Conservation (phyloP, 2,113 vertebrate genomes). For the Lonchura striata region DNA sequence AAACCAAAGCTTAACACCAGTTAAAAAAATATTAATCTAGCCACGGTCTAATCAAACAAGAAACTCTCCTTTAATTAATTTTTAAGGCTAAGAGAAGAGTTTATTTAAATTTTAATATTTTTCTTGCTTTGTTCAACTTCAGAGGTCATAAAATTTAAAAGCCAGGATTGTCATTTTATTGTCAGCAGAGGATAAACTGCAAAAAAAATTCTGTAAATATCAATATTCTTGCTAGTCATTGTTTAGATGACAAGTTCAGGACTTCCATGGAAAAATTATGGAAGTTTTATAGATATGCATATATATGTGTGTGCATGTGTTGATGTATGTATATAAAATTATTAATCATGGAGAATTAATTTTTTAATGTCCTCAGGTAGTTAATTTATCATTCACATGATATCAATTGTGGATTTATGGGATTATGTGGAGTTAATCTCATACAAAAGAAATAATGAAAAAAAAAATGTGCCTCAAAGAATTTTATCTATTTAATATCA, state of each 20-base stretch:
- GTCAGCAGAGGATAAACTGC: fast-evolving
- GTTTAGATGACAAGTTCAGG: not conserved
- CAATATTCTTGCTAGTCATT: not conserved
- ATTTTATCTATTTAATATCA: not conserved
- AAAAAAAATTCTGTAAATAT: not conserved
- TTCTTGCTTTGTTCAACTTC: not conserved
- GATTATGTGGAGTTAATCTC: not conserved
- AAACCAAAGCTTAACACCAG: not conserved
- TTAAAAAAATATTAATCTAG: not conserved
- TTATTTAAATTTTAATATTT: not conserved
- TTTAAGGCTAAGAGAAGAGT: not conserved
- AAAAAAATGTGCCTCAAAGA: not conserved
- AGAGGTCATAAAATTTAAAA: not conserved
- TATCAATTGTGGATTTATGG: not conserved
- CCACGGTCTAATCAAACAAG: not conserved
- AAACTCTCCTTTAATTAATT: not conserved
- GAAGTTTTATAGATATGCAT: not conserved
- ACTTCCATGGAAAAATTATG: not conserved
- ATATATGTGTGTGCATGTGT: fast-evolving
- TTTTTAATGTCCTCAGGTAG: not conserved
- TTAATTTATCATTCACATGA: not conserved
- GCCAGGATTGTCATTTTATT: not conserved
- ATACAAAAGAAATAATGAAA: not conserved
- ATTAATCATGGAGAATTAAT: not conserved
- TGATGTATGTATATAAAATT: not conserved